Evolutionary conservation across 2,888 invertebrate species (phyloP).

Genomic region (Pyrochroa serraticornis): DNA sequence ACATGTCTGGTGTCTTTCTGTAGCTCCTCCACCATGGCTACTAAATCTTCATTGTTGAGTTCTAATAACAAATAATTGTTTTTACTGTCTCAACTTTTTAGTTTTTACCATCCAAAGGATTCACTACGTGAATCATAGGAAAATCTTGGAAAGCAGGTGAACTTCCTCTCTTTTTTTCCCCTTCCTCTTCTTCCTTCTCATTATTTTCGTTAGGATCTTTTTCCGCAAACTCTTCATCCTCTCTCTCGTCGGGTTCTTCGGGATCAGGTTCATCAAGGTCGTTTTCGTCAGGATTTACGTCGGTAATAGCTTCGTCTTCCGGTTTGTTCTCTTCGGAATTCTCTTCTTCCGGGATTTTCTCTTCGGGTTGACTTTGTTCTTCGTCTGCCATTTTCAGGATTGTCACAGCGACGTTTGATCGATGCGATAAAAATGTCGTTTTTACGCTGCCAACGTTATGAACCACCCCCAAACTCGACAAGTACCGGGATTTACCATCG

Average conservation of each 20-base stretch:
- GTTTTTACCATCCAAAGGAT: not conserved
- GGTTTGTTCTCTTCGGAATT: not conserved
- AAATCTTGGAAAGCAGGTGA: not conserved
- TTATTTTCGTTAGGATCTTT: no score
- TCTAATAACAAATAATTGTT: constrained; percentile 28
- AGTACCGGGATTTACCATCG: constrained; percentile 19
- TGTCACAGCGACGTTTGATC: not conserved
- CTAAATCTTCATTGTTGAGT: constrained; percentile 37
- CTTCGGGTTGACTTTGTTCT: not conserved
- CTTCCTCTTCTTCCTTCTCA: no score
- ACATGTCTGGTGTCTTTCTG: constrained; percentile 34
- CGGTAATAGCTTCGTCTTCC: not conserved
- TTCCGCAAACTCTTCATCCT: no score
- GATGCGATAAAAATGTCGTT: not conserved
- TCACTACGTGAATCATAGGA: not conserved
- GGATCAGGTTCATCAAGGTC: no score
- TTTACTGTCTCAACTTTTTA: not conserved
- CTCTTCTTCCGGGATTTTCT: not conserved
- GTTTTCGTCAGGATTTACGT: no score
- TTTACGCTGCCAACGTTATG: not conserved
- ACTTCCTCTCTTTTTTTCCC: no score
- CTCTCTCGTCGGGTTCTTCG: no score
- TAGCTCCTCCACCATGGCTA: constrained; percentile 34
- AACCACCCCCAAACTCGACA: not conserved
- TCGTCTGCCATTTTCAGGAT: not conserved